Conservation (phyloP, 2,888 invertebrate genomes). For the Melipona bicolor region DNA sequence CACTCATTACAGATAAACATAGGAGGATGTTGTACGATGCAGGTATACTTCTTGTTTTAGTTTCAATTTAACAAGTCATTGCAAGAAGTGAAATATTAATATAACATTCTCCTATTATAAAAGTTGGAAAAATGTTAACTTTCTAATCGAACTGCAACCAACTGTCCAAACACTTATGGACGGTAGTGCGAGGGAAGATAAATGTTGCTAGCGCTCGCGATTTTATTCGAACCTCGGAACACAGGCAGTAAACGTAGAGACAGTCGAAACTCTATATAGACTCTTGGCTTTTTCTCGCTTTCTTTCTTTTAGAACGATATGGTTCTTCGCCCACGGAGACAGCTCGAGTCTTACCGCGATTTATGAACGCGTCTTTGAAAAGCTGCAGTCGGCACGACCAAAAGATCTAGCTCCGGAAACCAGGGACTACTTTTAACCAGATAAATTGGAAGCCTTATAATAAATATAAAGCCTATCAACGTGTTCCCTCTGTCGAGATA, state of each 20-base stretch:
- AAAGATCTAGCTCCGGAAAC: slow-evolving; percentile 37
- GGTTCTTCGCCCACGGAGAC: slow-evolving; percentile 34
- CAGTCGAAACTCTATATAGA: not conserved
- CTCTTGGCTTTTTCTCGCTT: not conserved
- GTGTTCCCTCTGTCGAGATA: slow-evolving; percentile 66
- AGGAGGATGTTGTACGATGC: too few relatives aligned
- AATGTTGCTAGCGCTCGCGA: slow-evolving; percentile 20
- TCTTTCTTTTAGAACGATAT: slow-evolving; percentile 6
- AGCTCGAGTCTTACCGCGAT: slow-evolving; percentile 54
- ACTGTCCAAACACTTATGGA: too few relatives aligned
- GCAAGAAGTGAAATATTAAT: too few relatives aligned
- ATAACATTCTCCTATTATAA: too few relatives aligned
- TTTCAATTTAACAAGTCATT: too few relatives aligned
- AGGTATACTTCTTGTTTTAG: too few relatives aligned
- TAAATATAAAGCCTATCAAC: slow-evolving; percentile 23
- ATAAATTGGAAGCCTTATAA: slow-evolving; percentile 51
- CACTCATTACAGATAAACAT: too few relatives aligned
- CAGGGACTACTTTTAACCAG: slow-evolving; percentile 18
- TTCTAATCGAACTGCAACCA: too few relatives aligned
- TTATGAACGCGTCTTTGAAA: slow-evolving; percentile 55
- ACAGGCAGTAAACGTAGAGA: not conserved
- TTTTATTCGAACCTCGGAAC: not conserved
- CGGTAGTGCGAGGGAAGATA: slow-evolving; percentile 8
- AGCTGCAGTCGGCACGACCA: slow-evolving; percentile 40
- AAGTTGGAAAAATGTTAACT: too few relatives aligned